These are phyloP conservation scores for Chloropsis hardwickii DNA, from an alignment of 2,113 vertebrate genomes.

Conservation along the genomic window DNA sequence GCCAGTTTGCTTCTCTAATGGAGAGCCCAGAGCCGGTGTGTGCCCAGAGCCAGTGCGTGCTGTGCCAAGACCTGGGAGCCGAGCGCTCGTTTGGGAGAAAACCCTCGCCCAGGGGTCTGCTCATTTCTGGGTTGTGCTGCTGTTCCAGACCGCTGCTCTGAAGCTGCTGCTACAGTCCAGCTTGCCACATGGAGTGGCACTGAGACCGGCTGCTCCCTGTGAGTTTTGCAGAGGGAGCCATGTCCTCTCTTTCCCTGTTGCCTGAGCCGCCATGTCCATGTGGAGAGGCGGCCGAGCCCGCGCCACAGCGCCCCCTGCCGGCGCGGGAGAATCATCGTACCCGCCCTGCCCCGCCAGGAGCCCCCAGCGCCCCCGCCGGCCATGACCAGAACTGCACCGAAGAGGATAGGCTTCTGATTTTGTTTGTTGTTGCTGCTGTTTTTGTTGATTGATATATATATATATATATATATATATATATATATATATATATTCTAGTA, in stretches of 20 bases:
- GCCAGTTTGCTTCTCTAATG: neutral
- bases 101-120: neutral
- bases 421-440: neutral
- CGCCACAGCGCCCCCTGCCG: neutral
- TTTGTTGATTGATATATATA: neutral
- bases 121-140: neutral
- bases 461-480: too few species aligned
- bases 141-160: neutral
- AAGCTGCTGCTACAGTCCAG: too few species aligned
- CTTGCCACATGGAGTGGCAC: rapidly evolving
- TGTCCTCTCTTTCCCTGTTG: neutral
- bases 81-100: neutral
- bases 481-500: too few species aligned
- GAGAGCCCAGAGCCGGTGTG: too few species aligned
- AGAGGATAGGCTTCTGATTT: too few species aligned
- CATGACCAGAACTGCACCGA: neutral
- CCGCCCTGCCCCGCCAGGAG: neutral
- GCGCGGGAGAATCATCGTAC: neutral
- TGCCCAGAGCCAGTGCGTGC: neutral
- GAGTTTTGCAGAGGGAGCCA: neutral
- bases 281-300: neutral
- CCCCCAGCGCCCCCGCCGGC: neutral
- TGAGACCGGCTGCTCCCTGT: neutral
- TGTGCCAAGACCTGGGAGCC: rapidly evolving
- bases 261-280: neutral